Percentiles rank a stretch among this genome's conserved stretches.
phyloP scores from a whole-genome alignment of 2,797 vertebrate species.

The Tokudaia tokunoshimensis region DNA sequence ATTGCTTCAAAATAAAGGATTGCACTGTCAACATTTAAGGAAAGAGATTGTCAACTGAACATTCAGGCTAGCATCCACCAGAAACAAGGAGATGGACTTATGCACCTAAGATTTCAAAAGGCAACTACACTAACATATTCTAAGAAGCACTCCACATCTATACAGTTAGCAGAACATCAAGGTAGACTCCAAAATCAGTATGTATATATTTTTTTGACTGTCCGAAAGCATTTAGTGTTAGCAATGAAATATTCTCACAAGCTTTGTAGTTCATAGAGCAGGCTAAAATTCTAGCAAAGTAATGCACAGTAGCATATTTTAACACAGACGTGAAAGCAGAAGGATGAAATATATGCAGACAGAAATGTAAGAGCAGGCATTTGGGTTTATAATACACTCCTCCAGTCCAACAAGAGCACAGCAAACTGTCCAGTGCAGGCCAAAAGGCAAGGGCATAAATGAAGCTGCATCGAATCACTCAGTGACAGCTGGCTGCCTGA shows the following conservation, averaged over 20 bases:
- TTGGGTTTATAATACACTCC: background rate
- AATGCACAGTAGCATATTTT: background rate
- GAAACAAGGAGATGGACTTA: constrained; percentile 70
- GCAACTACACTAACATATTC: constrained; percentile 59
- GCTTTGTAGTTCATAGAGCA: constrained; percentile 59
- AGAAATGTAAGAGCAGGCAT: background rate
- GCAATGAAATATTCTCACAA: constrained; percentile 64
- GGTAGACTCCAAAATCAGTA: constrained; percentile 75
- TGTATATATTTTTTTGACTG: constrained; percentile 61
- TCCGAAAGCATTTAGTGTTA: constrained; percentile 72
- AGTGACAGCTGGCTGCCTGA: background rate
- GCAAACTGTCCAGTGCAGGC: background rate
- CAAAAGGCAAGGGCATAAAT: background rate
- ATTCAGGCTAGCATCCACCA: constrained; percentile 53
- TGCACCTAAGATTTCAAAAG: constrained; percentile 67
- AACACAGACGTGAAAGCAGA: background rate
- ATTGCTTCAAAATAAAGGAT: constrained; percentile 63
- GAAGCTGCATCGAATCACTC: background rate
- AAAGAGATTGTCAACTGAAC: constrained; percentile 37
- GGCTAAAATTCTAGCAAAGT: constrained; percentile 69
- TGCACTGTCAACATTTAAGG: constrained; percentile 25
- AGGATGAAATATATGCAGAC: background rate
- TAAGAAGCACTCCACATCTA: constrained; percentile 68
- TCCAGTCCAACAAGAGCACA: background rate
- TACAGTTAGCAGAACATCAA: constrained; percentile 69